Evolutionary conservation across 1,140 invertebrate genomes (phyloP), one percentile per base, ranked within the genome.

Genomic region (Pseudachorutes palmiensis): DNA sequence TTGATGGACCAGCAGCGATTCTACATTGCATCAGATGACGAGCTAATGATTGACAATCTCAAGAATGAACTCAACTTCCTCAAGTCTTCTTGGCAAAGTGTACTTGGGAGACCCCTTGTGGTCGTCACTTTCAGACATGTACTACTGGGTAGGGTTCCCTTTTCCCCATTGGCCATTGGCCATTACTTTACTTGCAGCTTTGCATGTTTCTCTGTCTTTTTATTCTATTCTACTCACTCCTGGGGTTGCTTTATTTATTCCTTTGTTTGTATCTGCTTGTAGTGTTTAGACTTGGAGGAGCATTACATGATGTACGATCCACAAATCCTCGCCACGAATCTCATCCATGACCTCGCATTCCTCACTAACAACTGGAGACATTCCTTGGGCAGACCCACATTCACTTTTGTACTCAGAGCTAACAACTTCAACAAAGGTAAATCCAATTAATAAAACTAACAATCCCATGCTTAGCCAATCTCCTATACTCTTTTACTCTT

Each of bases 1-100:
- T 91, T 95, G 83, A 92, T 91, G 82, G 94, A 97, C 84, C 88
- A 92, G 82, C 89, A 88, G 76, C 86, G 91, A 77, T 96, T 95
- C 85, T 96, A 97, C 87, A 91, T 96, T 77, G 93, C 93, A 78
- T 94, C 91, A 76, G 94, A 97, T 82, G 92, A 93, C 81, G 90
- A 95, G 80, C 84, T 97, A 79, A 90, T 97, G 87, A 91, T 97
- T 79, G 94, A 97, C 83, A 94, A 92, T 79, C 91, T 94, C 83
- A 94, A 93, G 84, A 90, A 89, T 76, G 92, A 95, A 84, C 89
- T 96, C 76, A 91, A 93, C 85, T 95, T 95, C 83, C 86, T 96
- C 81, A 94, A 95, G 83, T 93, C 89, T 73, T 91, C 88, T 78
- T 96, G 92, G 92, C 90, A 92, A 83, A 92, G 92, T 82, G 89